Base-by-base conservation (phyloP, 2,888 invertebrate genomes). In the Trissolcus brochymenae region DNA sequence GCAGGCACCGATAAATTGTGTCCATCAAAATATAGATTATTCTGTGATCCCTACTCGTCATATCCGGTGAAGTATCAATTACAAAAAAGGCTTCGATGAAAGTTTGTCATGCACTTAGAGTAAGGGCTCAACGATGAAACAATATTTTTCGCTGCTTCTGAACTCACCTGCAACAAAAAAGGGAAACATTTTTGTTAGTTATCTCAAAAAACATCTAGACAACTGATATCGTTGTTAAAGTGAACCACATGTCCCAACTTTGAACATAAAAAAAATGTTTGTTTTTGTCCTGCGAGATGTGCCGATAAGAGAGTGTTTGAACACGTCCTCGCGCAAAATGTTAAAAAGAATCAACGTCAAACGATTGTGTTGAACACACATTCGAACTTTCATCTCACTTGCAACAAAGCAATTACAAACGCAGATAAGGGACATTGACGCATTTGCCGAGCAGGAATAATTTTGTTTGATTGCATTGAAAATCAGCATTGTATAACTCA, bases 11-110 rank as follows among this genome's bases (percentile, higher is more conserved):
- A 35, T 29, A 6, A 68, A 64, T 57, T 59, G 75, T 54, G 46
- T 64, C 67, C 46, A 53, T 64, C 74, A 53, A 68, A 75, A 75
- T 62, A 59, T 59, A 68, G 46, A 64, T 74, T 67, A 75, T 46
- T 13, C 3, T 29, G 35, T 21, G 35, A 40, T 51, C 59, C 46
- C 14, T 19, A 55, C 54, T 50, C 59, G 43, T 41, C 41, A 14
- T 59, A 60, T 59, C 65, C 70, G 43, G 41, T 50, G 70, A 43
- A 40, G 46, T 46, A 65, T 67, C 66, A 61, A 76, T 71, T 65
- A 71, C 66, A 64, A 65, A 59, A 49, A 62, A 55, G 16, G 60
- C 40, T 41, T 50, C 54, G 55, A 19, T 67, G 54, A 71, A 76
- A 67, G 67, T 67, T 76, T 72, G 67, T 67, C 72, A 57, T 50